phyloP scores from a whole-genome alignment of 1,140 invertebrate genomes.

The Ruditapes philippinarum region DNA sequence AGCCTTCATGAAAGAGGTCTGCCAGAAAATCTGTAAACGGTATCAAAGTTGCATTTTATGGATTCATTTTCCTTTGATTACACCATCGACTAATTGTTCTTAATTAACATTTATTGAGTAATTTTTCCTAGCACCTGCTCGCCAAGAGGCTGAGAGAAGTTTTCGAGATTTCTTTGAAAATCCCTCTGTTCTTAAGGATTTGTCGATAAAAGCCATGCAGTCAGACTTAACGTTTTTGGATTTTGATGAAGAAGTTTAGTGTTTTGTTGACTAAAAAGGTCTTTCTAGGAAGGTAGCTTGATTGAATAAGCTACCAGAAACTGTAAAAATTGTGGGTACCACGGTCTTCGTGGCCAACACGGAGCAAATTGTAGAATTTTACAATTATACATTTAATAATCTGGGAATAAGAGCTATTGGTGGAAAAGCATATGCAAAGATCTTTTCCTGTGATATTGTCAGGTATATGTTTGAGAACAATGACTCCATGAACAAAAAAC shows the following conservation, averaged over 20 bases:
- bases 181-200: not conserved
- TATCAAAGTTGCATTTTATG: constrained; percentile 44
- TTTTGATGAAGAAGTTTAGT: constrained; percentile 5
- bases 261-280: not conserved
- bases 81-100: not conserved
- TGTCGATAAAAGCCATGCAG: not conserved
- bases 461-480: no score
- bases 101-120: constrained; percentile 45
- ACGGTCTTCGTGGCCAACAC: not conserved
- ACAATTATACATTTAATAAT: not conserved
- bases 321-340: not conserved
- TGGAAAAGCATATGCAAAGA: not conserved
- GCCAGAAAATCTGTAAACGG: constrained; percentile 52
- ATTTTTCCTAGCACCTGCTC: constrained; percentile 40
- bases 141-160: no score
- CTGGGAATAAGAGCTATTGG: no score
- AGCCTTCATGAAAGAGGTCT: constrained; percentile 33
- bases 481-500: no score
- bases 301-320: not conserved
- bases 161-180: constrained; percentile 1
- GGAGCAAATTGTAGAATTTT: not conserved
- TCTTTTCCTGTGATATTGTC: constrained; percentile 50
- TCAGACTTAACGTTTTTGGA: not conserved
- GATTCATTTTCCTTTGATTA: constrained; percentile 57
- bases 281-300: not conserved